Evolutionary conservation across 2,113 vertebrate genomes (phyloP), one percentile per base, ranked within the genome.

Genomic region (Calidris pugnax): DNA sequence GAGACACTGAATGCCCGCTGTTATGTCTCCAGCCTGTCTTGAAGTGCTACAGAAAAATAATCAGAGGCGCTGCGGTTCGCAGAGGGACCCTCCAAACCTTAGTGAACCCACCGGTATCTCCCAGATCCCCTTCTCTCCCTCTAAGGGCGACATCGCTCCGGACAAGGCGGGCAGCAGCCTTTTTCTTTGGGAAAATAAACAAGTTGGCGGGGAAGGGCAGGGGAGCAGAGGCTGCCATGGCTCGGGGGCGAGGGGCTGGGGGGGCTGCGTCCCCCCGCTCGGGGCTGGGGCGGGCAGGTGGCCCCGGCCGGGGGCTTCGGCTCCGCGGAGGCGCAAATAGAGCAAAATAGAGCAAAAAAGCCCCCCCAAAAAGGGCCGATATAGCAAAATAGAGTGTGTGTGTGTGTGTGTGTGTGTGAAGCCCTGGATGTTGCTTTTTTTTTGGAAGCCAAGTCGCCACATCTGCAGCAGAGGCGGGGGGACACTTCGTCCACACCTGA

Each of bases 401-500:
- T 0, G 1, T 3, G 1, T 1, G 21, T 3, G 17, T 8, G 35
- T 11, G 43, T 0, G 1, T 3, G 1, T 1, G 5, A 10, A 53
- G 23, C 1, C 2, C 9, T 48, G 43, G 39, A 28, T 23, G 28
- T 1, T n/a, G 62, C 3, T 56, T 47, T 47, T 47, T 47, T 28
- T 18, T 18, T 11, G 4, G 17, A n/a, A 55, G 14, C 7, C 33
- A 22, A 7, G 28, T 6, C 1, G 2, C 56, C 59, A 39, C 43
- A 4, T 72, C 78, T 59, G 43, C 43, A 13, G n/a, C 7, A 68
- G 79, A 41, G 27, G 48, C 13, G 43, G 33, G 23, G 45, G 37
- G 14, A 51, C 27, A 3, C 27, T 51, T 48, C 1, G 16, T 10
- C 45, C 85, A 4, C 84, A 94, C 94, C 87, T 91, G 87, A 80